Percentiles rank a stretch among this genome's conserved stretches.
These are phyloP conservation scores for Acronicta alni DNA, from an alignment of 2,888 invertebrate species.

Conservation along the genomic window DNA sequence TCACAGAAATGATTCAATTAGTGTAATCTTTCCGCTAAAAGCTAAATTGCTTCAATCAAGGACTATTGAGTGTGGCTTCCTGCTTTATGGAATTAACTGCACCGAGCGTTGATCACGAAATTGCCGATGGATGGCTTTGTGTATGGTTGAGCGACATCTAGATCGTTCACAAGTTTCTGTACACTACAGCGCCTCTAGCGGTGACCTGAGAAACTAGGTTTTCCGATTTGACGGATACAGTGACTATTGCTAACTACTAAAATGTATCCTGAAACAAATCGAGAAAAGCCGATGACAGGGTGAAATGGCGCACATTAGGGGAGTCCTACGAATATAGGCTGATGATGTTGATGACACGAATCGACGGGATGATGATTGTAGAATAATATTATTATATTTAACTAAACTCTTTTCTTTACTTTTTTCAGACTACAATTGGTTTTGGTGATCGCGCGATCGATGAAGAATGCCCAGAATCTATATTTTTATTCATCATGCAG, in stretches of 20 bases:
- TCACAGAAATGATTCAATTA: slow-evolving; percentile 39
- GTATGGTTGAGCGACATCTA: neutral
- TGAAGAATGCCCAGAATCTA: slow-evolving; percentile 95
- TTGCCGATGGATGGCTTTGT: slow-evolving; percentile 12
- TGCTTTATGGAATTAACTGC: slow-evolving; percentile 48
- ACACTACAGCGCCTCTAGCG: too few relatives aligned
- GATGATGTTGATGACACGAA: too few relatives aligned
- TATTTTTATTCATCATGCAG: slow-evolving; percentile 94
- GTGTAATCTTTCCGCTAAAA: slow-evolving; percentile 40
- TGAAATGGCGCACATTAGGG: too few relatives aligned
- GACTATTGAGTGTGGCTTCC: slow-evolving; percentile 53
- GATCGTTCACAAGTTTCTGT: neutral
- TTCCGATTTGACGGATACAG: too few relatives aligned
- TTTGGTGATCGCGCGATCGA: slow-evolving; percentile 95
- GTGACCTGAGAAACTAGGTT: too few relatives aligned
- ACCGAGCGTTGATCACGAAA: slow-evolving; percentile 22
- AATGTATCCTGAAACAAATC: too few relatives aligned
- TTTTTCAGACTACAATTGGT: slow-evolving; percentile 92
- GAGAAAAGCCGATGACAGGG: too few relatives aligned
- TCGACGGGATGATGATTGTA: too few relatives aligned
- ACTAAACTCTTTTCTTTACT: neutral
- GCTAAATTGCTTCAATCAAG: slow-evolving; percentile 54
- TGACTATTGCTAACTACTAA: too few relatives aligned
- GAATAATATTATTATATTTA: too few relatives aligned
- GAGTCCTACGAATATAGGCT: too few relatives aligned